phyloP scores from a whole-genome alignment of 2,113 vertebrate species.

The Gallinago paraguaiae region DNA sequence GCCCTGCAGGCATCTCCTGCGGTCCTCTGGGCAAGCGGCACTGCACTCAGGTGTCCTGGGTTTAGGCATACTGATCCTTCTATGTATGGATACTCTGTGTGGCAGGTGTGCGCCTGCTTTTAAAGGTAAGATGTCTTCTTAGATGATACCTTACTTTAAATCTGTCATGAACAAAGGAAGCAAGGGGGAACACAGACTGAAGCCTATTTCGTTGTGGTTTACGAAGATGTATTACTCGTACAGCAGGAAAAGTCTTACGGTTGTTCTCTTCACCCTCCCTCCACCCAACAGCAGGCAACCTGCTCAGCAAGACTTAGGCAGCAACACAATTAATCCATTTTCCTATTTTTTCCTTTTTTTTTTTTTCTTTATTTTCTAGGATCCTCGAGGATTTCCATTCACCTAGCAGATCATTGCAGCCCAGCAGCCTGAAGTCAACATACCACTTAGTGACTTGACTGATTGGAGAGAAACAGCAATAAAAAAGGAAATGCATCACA shows the following conservation, averaged over 20 bases:
- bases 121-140: background rate
- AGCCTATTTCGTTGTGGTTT: background rate
- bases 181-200: background rate
- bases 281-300: fast-evolving
- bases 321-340: background rate
- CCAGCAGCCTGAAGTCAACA: background rate
- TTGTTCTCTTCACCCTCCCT: background rate
- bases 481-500: background rate
- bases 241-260: background rate
- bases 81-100: background rate
- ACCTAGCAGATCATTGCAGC: background rate
- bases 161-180: background rate
- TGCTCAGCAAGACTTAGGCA: background rate
- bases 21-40: fast-evolving
- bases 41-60: background rate
- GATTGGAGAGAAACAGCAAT: background rate
- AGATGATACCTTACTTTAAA: background rate
- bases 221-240: background rate
- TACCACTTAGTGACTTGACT: background rate
- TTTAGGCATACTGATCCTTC: background rate
- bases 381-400: background rate
- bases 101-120: fast-evolving
- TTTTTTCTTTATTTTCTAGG: constrained; percentile 1
- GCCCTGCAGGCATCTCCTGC: background rate
- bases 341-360: background rate